A percentile compares a stretch with the other conserved stretches of the same genome.
These are phyloP conservation scores for Sinodicranocentrus sp. DNA, from an alignment of 2,888 invertebrate species.

Conservation along the genomic window DNA sequence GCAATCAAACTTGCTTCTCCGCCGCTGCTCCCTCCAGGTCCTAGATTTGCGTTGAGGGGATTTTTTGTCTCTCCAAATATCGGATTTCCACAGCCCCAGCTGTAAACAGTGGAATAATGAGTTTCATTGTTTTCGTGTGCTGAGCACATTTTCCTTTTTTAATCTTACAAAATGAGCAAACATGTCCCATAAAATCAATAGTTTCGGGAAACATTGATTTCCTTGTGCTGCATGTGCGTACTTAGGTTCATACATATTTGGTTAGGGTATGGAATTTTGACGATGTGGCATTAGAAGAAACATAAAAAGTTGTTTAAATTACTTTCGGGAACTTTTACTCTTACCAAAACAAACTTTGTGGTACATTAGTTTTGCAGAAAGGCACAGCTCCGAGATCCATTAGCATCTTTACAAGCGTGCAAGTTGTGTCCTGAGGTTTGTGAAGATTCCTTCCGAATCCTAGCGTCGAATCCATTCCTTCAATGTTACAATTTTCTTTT, in stretches of 20 bases:
- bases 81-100: constrained; percentile 78
- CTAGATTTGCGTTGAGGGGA: constrained; percentile 78
- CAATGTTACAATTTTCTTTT: constrained; percentile 78
- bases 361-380: constrained; percentile 80
- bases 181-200: too few species aligned
- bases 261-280: too few species aligned
- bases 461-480: constrained; percentile 78
- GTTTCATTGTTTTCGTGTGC: too few species aligned
- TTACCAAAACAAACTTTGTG: constrained; percentile 77
- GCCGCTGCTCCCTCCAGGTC: constrained; percentile 80
- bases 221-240: too few species aligned
- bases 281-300: too few species aligned
- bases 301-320: too few species aligned
- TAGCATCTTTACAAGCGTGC: constrained; percentile 21
- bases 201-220: too few species aligned
- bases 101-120: constrained; percentile 60
- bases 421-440: constrained; percentile 73
- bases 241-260: too few species aligned
- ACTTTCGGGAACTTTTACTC: too few species aligned
- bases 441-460: constrained; percentile 77
- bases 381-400: constrained; percentile 78
- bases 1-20: constrained; percentile 79
- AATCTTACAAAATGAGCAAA: too few species aligned
- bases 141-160: too few species aligned
- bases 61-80: constrained; percentile 79